phyloP scores from a whole-genome alignment of 1,140 invertebrate species.

The Drosophila mayri region DNA sequence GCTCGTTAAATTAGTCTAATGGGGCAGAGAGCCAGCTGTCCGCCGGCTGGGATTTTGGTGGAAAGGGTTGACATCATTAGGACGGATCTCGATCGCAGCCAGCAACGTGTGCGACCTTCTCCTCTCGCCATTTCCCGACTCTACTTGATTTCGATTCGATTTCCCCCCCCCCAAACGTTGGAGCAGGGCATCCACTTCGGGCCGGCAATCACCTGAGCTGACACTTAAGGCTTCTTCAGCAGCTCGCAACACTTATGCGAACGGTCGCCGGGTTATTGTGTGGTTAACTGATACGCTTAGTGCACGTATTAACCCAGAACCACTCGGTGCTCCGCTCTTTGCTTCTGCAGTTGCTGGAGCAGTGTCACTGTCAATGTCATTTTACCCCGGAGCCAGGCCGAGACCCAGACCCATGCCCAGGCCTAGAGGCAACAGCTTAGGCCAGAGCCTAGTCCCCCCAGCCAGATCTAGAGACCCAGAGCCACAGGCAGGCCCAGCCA shows the following conservation, averaged over 20 bases:
- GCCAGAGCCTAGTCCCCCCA: slow-evolving; percentile 16
- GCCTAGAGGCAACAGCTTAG: not conserved
- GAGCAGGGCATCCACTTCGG: slow-evolving; percentile 38
- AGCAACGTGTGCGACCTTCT: slow-evolving; percentile 52
- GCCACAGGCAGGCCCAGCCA: slow-evolving; percentile 25
- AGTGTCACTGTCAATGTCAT: slow-evolving; percentile 83
- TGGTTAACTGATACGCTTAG: slow-evolving; percentile 83
- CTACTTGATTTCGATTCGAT: slow-evolving; percentile 15
- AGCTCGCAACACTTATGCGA: slow-evolving; percentile 79
- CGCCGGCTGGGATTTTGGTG: slow-evolving; percentile 19
- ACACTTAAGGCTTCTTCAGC: slow-evolving; percentile 83
- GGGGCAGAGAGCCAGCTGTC: slow-evolving; percentile 62
- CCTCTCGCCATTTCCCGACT: slow-evolving; percentile 11
- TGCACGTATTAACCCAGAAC: slow-evolving; percentile 78
- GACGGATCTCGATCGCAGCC: slow-evolving; percentile 43
- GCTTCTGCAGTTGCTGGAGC: slow-evolving; percentile 65
- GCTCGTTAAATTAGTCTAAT: slow-evolving; percentile 82
- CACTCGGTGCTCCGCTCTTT: slow-evolving; percentile 45
- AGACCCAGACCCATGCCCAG: slow-evolving; percentile 24
- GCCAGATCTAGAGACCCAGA: slow-evolving; percentile 17
- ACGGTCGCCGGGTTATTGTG: slow-evolving; percentile 72
- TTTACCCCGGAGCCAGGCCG: slow-evolving; percentile 53
- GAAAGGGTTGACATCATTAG: slow-evolving; percentile 61
- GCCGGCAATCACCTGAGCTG: slow-evolving; percentile 73
- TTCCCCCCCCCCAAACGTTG: not conserved